Base-by-base conservation (phyloP, 2,113 vertebrate species). In the Ctenomys sociabilis region DNA sequence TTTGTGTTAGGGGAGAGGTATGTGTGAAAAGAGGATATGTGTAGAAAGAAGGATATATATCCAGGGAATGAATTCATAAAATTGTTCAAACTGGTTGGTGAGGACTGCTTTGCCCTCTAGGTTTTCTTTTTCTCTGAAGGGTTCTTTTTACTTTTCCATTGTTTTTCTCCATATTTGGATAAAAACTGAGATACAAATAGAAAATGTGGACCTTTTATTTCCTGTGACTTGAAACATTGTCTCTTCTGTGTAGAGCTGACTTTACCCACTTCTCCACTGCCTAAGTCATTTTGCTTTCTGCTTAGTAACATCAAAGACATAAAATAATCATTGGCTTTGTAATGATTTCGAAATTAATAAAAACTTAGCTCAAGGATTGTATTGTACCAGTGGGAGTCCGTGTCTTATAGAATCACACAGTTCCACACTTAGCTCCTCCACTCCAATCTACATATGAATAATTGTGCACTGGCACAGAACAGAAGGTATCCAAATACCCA, bases 341-440 rank as follows among this genome's bases (percentile, higher is more conserved):
- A 90, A 90, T 95, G 40, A 90, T 66, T 96, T 83, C 30, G 92
- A 90, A 96, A 72, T 30, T 21, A 88, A 61, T 61, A 49, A 64
- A 81, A 93, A 72, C 90, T 89, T 59, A 92, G 57, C 35, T 95
- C 75, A 81, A 90, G 85, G 35, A 94, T 68, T 95, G 2, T 61
- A 77, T 54, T 77, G 9, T 88, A 63, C 45, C 90, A 88, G 0
- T 90, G 49, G 54, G 9, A 89, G 35, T 94, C 59, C 68, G 35
- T 40, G 59, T 92, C 26, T 0, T 26, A 78, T 81, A 75, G 82
- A 93, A 70, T 17, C 5, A 81, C 28, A 72, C 26, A 35, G 11
- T 63, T 93, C 26, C 28, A 73, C 32, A 9, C 49, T 94, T 77
- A 88, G n/a, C 57, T 59, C n/a, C 19, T 90, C 7, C 17, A 80